These are phyloP conservation scores for Drosophila mettleri DNA, from an alignment of 2,888 invertebrate species.

Conservation along the genomic window DNA sequence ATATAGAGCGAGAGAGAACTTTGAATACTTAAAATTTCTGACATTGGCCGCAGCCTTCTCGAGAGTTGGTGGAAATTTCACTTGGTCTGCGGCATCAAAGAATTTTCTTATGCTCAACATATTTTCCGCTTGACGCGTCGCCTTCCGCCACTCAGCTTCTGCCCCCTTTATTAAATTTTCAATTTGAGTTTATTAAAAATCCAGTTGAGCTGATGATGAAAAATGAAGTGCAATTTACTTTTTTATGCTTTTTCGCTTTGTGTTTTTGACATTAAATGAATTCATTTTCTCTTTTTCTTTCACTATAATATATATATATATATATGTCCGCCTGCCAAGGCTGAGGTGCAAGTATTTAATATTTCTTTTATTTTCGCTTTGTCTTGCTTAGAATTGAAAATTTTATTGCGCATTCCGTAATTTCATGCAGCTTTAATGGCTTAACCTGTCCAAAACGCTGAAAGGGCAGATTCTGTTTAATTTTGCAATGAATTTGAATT, in stretches of 20 bases:
- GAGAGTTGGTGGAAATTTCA: slow-evolving; percentile 46
- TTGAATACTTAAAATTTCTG: slow-evolving; percentile 19
- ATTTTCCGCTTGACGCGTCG: slow-evolving; percentile 26
- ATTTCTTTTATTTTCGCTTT: not conserved
- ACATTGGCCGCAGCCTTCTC: slow-evolving; percentile 61
- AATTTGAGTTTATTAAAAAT: slow-evolving; percentile 47
- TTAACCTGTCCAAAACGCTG: not conserved
- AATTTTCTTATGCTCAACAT: slow-evolving; percentile 60
- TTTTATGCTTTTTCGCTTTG: not conserved
- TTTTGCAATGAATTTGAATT: slow-evolving; percentile 4
- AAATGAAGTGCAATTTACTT: slow-evolving; percentile 32
- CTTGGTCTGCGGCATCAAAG: slow-evolving; percentile 62
- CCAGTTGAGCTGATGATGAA: slow-evolving; percentile 32
- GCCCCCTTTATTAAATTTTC: slow-evolving; percentile 47
- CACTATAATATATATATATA: not conserved
- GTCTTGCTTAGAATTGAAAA: not conserved
- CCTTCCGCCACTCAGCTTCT: not conserved
- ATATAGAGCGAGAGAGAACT: not conserved
- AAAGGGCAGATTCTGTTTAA: slow-evolving; percentile 3
- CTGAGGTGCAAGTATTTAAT: not conserved
- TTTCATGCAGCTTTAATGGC: not conserved
- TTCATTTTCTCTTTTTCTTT: not conserved
- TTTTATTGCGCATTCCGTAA: slow-evolving; percentile 5
- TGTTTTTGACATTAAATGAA: slow-evolving; percentile 6
- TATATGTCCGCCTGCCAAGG: not conserved